Evolutionary conservation across 2,113 vertebrate species (phyloP).

Genomic region (Lepus timidus): DNA sequence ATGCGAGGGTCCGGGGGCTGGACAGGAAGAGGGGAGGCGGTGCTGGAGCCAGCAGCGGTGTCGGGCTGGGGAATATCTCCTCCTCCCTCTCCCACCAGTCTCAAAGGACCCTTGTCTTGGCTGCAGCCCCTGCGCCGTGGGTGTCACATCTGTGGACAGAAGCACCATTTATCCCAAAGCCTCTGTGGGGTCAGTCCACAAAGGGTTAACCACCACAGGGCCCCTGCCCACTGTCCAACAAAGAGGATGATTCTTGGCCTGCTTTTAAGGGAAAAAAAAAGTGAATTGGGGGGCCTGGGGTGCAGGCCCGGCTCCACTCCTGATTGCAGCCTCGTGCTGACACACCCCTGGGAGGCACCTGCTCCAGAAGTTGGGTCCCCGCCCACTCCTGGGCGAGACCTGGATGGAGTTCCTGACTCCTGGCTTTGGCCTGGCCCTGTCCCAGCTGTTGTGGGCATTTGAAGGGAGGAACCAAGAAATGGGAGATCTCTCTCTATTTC

Average conservation of each 20-base stretch:
- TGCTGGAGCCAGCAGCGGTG: neutral
- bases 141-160: conserved; percentile 61
- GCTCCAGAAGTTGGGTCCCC: no score
- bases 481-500: no score
- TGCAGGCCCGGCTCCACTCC: no score
- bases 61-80: neutral
- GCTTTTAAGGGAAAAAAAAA: no score
- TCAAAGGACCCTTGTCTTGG: conserved; percentile 75
- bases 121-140: neutral
- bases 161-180: conserved; percentile 25
- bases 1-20: neutral
- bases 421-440: no score
- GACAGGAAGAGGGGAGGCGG: neutral
- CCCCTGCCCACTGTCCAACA: neutral
- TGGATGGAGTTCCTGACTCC: no score
- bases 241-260: conserved; percentile 3
- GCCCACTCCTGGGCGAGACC: no score
- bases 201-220: neutral
- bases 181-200: neutral
- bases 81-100: neutral
- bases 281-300: no score
- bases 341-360: no score
- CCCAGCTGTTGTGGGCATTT: no score
- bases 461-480: no score
- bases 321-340: no score